Conservation (phyloP, 2,888 invertebrate species). For the Morpho achilles region DNA sequence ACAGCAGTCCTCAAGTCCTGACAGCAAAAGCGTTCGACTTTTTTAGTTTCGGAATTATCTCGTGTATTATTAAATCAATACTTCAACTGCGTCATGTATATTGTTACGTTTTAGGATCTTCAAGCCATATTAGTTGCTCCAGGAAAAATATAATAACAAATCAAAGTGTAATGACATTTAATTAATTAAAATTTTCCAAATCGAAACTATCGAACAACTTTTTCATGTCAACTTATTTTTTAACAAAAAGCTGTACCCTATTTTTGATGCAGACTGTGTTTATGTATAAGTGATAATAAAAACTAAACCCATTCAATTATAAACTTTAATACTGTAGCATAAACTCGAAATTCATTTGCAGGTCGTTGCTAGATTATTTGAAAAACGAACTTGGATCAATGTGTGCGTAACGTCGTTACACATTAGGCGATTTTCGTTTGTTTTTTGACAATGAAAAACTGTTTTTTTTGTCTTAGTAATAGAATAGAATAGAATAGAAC, state of each 20-base stretch:
- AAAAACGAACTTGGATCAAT: constrained; percentile 41
- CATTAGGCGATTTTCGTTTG: constrained; percentile 35
- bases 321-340: constrained; percentile 12
- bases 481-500: too few species aligned
- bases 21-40: too few species aligned
- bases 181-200: constrained; percentile 17
- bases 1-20: too few species aligned
- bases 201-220: constrained; percentile 18
- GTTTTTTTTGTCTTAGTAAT: too few species aligned
- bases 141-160: too few species aligned
- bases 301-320: constrained; percentile 23
- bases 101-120: too few species aligned
- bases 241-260: constrained; percentile 30
- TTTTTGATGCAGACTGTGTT: constrained; percentile 23
- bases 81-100: too few species aligned
- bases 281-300: constrained; percentile 42
- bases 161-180: not conserved
- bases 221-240: constrained; percentile 25
- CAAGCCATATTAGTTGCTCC: too few species aligned
- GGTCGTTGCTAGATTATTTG: constrained; percentile 40
- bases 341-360: constrained; percentile 27
- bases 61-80: too few species aligned
- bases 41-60: too few species aligned
- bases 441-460: not conserved
- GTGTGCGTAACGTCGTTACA: constrained; percentile 42